phyloP scores from a whole-genome alignment of 2,113 vertebrate species.

The Prietella phreatophila region DNA sequence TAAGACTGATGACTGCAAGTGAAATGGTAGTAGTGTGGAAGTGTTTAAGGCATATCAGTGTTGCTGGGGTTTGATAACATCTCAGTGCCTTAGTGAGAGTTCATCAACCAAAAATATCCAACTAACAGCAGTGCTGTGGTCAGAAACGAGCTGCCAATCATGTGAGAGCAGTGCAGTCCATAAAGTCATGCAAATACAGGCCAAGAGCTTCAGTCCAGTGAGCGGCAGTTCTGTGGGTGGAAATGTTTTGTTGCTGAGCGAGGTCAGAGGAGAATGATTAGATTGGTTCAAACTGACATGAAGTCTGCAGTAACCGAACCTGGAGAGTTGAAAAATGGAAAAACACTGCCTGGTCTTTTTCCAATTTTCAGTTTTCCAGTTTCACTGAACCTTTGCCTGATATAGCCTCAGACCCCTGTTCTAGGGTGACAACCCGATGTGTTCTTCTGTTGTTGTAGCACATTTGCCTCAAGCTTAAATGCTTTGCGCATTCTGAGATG shows the following conservation, averaged over 20 bases:
- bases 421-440: background rate
- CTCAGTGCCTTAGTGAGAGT: background rate
- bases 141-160: background rate
- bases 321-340: background rate
- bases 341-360: background rate
- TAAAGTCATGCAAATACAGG: slow-evolving; percentile 12
- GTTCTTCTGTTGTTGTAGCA: background rate
- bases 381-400: background rate
- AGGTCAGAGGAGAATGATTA: background rate
- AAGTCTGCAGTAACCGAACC: background rate
- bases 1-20: background rate
- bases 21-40: background rate
- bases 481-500: background rate
- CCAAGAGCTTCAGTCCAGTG: background rate
- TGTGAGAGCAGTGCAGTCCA: background rate
- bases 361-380: background rate
- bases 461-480: background rate
- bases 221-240: background rate
- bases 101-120: background rate
- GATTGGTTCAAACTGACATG: background rate
- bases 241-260: background rate
- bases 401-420: background rate
- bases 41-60: background rate
- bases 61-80: background rate
- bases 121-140: background rate